Evolutionary conservation across 1,140 invertebrate species (phyloP).

Genomic region (Caerostris darwini): DNA sequence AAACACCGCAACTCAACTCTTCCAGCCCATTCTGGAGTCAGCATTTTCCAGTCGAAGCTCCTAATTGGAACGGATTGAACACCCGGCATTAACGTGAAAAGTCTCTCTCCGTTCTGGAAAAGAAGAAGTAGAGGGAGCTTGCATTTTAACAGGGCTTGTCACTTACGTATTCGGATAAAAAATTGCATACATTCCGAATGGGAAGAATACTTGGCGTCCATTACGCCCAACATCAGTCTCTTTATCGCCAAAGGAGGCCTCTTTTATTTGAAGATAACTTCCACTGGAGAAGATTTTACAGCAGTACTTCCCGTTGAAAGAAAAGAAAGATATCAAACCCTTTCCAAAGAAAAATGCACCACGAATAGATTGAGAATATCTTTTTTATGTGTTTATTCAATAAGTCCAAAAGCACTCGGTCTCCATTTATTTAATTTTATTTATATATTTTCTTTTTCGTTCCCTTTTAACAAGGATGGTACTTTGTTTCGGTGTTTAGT

Average conservation of each 20-base stretch:
- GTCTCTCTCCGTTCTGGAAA: background rate
- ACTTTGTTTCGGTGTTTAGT: background rate
- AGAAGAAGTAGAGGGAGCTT: background rate
- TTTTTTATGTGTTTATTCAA: no score
- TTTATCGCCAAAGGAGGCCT: background rate
- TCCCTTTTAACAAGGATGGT: background rate
- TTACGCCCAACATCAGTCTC: slow-evolving; percentile 21
- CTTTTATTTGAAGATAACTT: slow-evolving; percentile 25
- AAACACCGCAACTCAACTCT: background rate
- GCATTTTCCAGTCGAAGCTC: slow-evolving; percentile 15
- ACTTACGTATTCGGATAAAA: slow-evolving; percentile 33
- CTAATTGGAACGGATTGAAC: slow-evolving; percentile 67
- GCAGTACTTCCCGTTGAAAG: background rate
- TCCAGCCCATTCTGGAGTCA: slow-evolving; percentile 17
- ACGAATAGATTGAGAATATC: no score
- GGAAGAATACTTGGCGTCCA: slow-evolving; percentile 15
- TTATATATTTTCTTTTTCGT: no score
- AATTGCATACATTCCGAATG: background rate
- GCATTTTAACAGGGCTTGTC: slow-evolving; percentile 55
- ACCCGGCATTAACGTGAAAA: slow-evolving; percentile 47
- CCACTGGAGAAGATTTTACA: background rate
- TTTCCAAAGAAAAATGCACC: background rate
- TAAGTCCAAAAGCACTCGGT: no score
- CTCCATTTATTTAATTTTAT: no score
- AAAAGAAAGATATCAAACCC: slow-evolving; percentile 24